Evolutionary conservation across 2,888 invertebrate species (phyloP).

Genomic region (Chaetogeoica ovagalla): DNA sequence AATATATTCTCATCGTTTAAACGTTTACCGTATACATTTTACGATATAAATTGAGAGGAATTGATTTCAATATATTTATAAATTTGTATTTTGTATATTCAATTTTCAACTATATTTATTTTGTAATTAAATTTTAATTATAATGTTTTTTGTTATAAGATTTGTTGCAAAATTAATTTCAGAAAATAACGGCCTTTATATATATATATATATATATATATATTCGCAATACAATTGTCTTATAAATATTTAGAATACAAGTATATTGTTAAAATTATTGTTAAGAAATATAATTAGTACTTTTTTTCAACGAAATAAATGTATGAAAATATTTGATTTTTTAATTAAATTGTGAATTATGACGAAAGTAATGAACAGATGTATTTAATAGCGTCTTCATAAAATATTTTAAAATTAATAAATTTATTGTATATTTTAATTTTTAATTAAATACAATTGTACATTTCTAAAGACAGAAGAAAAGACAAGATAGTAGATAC

Average conservation of each 20-base stretch:
- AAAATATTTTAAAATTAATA: not conserved
- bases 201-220: not conserved
- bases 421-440: not conserved
- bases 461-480: not conserved
- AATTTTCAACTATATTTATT: not conserved
- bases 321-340: not conserved
- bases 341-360: slow-evolving; percentile 9
- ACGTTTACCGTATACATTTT: not conserved
- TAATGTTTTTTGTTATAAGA: not conserved
- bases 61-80: not conserved
- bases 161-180: not conserved
- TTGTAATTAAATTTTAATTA: not conserved
- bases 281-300: not conserved
- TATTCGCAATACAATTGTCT: slow-evolving; percentile 5
- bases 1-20: not conserved
- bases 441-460: not conserved
- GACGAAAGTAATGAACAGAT: not conserved
- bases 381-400: not conserved
- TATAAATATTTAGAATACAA: not conserved
- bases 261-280: not conserved
- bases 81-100: not conserved
- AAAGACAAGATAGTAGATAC: not conserved
- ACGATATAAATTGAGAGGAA: not conserved
- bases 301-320: not conserved
- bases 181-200: not conserved